Evolutionary conservation across 1,140 invertebrate species (phyloP), one percentile per base, ranked within the genome.

Genomic region (Ctenoplectra terminalis): DNA sequence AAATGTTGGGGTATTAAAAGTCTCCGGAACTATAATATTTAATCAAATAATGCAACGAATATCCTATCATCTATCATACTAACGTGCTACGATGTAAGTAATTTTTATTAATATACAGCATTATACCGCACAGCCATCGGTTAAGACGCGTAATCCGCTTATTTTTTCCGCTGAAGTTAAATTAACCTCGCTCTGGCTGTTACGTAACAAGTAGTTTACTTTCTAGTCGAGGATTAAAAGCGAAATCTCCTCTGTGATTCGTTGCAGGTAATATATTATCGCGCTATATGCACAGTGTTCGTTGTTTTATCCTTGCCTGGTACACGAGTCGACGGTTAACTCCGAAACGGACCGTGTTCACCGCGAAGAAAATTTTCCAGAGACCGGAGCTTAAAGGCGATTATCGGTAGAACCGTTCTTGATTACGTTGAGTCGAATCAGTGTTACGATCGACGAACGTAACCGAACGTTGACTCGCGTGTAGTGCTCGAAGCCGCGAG

Each of bases 161-260:
- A 54, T 31, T 31, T 67, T 50, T 54, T 26, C 29, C 31, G 29
- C 1, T 15, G 67, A 5, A 6, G 50, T 70, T 2, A 34, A 70
- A 70, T 70, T 20, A 54, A 70, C 67, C 67, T 37, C 67, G 50
- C 31, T 17, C n/a, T 37, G 31, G 34, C 23, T 23, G 26, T 29
- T 46, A 46, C 64, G 67, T 40, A 71, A 54, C 67, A 34, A 71
- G 67, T 56, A 56, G 50, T 71, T 52, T 71, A 56, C 48, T 54
- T 71, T 71, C n/a, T 31, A 20, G 67, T 71, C 67, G 50, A 6
- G 67, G 67, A 71, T 71, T 71, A 71, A 71, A 54, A 37, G 31
- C 46, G 31, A 31, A 23, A 54, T 37, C 15, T 46, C 0, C 34
- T 0, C 31, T 2, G 31, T 48, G 6, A 71, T 54, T 11, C 13